Percentiles rank a stretch among this genome's conserved stretches.
phyloP scores from a whole-genome alignment of 1,140 invertebrate species.

The Gryon sp. region DNA sequence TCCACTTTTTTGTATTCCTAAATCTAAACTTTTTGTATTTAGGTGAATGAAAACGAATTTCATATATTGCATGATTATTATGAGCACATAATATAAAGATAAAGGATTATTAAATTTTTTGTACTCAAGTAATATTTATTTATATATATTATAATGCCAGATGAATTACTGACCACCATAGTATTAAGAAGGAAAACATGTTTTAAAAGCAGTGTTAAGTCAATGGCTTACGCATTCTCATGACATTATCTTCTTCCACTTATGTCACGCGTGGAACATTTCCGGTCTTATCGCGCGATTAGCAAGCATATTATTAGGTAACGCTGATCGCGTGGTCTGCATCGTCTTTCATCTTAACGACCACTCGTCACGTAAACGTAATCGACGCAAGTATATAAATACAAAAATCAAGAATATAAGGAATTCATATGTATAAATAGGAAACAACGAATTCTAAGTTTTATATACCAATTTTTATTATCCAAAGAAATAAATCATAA shows the following conservation, averaged over 20 bases:
- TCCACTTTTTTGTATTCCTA: no score
- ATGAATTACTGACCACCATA: conserved; percentile 22
- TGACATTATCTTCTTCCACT: conserved; percentile 36
- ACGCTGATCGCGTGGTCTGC: conserved; percentile 62
- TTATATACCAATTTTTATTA: no score
- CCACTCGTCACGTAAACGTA: conserved; percentile 55
- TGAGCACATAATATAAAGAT: no score
- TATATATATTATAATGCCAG: no score
- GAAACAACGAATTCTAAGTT: no score
- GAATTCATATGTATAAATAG: no score
- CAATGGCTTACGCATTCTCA: conserved; percentile 8
- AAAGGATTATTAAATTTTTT: no score
- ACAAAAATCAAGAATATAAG: conserved; percentile 29
- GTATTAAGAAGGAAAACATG: conserved; percentile 10
- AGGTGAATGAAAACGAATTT: no score
- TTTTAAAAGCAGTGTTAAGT: conserved; percentile 34
- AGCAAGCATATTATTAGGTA: conserved; percentile 57
- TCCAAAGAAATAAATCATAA: no score
- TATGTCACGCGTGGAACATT: conserved; percentile 49
- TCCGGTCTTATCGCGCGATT: conserved; percentile 63
- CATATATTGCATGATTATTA: no score
- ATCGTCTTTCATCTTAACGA: conserved; percentile 51
- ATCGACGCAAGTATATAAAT: conserved; percentile 22
- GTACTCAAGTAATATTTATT: no score
- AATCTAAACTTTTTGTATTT: no score